Evolutionary conservation across 2,113 vertebrate species (phyloP).

Genomic region (Rutilus rutilus): DNA sequence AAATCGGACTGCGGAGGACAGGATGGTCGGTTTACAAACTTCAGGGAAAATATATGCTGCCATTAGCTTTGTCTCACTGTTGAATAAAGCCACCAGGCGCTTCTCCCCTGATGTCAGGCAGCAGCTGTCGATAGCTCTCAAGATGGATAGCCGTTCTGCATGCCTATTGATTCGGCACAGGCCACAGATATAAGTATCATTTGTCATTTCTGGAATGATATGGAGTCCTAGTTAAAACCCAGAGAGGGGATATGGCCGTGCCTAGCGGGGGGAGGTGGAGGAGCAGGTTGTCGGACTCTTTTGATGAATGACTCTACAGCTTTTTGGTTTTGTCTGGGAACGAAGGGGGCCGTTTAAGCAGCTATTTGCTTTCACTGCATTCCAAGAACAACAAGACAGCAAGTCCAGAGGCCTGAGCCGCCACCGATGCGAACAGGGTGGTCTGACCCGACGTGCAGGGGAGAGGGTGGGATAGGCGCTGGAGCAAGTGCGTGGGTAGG

Average conservation of each 20-base stretch:
- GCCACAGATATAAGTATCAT: constrained; percentile 90
- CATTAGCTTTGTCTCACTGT: constrained; percentile 56
- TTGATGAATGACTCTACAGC: constrained; percentile 94
- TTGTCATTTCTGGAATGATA: constrained; percentile 99
- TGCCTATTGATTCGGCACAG: constrained; percentile 92
- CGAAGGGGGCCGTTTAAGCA: constrained; percentile 86
- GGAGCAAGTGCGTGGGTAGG: background rate
- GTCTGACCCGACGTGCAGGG: constrained; percentile 69
- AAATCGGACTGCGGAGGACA: constrained; percentile 6
- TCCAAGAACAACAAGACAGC: constrained; percentile 96
- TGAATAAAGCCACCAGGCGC: constrained; percentile 76
- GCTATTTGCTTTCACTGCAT: constrained; percentile 94
- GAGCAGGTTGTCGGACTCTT: constrained; percentile 82
- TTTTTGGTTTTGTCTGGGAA: constrained; percentile 90
- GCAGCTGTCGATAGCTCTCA: constrained; percentile 86
- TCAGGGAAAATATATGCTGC: constrained; percentile 48
- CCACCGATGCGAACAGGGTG: constrained; percentile 81
- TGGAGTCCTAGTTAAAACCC: constrained; percentile 94
- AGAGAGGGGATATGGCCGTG: constrained; percentile 78
- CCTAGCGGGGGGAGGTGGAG: constrained; percentile 70
- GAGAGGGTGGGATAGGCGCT: background rate
- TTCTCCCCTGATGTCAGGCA: constrained; percentile 67
- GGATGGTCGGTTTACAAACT: constrained; percentile 50
- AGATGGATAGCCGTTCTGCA: constrained; percentile 90
- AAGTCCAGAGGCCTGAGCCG: constrained; percentile 62